Evolutionary conservation across 1,140 invertebrate species (phyloP), one percentile per base, ranked within the genome.

Genomic region (Delia radicum): DNA sequence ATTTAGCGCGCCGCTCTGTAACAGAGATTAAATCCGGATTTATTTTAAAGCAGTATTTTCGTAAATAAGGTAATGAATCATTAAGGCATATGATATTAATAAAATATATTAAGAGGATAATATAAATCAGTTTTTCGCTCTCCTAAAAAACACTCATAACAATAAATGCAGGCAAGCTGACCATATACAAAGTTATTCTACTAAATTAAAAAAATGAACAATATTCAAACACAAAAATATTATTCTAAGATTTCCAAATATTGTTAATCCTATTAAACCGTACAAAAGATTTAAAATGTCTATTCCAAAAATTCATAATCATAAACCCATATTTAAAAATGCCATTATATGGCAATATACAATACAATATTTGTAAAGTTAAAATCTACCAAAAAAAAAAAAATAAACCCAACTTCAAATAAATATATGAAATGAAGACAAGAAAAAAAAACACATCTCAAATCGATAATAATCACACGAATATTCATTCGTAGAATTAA

Each of bases 401-500:
- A 37, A 37, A 37, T 37, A 37, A 10, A 21, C 8, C 6, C 3
- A 72, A 72, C 31, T 73, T 55, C 12, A 55, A 42, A 42, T 13
- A 61, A 28, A 28, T 28, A 31, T 55, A 26, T 61, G 37, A 73
- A 61, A 73, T 24, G 72, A 31, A 63, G 18, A 63, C 3, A 74
- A 2, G 5, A 74, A 62, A 21, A 63, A 26, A 63, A 74, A 33
- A 63, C 28, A 55, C 37, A 62, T 62, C 37, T 26, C 81, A 82
- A 80, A 82, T 78, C 82, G 81, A 84, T 84, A 84, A 83, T 84
- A 82, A 84, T 82, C 82, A 81, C 80, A 84, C 82, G 81, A 84
- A 82, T 82, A 80, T 80, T 83, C 81, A 82, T 84, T 84, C 82
- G 79, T 46, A 78, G 82, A 83, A 83, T 78, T 79, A 75, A 79